Evolutionary conservation across 2,888 invertebrate genomes (phyloP).

Genomic region (Cerastis rubricosa): DNA sequence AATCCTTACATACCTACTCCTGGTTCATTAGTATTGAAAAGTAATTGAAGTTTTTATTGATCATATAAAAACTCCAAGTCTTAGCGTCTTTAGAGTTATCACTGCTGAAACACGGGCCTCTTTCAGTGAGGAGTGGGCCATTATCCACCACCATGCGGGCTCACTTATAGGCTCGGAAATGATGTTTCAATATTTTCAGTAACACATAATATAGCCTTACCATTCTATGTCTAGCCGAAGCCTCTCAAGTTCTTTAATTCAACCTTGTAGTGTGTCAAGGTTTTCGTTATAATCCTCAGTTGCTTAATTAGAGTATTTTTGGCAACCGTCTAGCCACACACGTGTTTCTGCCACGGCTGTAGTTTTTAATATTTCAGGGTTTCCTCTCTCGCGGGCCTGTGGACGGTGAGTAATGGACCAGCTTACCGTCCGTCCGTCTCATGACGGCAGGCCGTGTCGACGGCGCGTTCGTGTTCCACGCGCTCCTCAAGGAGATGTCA

Average conservation of each 20-base stretch:
- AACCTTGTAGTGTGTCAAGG: conserved; percentile 12
- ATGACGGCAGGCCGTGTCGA: too few relatives aligned
- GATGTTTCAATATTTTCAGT: neutral
- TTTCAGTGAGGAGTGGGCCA: too few relatives aligned
- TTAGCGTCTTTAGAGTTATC: too few relatives aligned
- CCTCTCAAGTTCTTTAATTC: conserved; percentile 16
- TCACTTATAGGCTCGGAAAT: neutral
- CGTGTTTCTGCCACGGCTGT: conserved; percentile 1
- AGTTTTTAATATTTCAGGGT: conserved; percentile 1
- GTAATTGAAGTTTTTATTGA: neutral
- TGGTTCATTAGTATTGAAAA: neutral
- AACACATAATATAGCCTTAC: neutral
- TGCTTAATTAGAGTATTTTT: conserved; percentile 19
- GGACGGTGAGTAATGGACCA: too few relatives aligned
- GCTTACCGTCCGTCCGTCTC: too few relatives aligned
- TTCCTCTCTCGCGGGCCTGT: too few relatives aligned
- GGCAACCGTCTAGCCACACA: neutral
- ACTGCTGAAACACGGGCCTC: too few relatives aligned
- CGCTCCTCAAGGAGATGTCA: too few relatives aligned
- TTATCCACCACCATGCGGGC: too few relatives aligned
- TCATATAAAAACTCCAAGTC: too few relatives aligned
- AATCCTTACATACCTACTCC: too few relatives aligned
- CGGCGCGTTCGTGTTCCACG: too few relatives aligned
- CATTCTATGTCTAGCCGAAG: conserved; percentile 6
- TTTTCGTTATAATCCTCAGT: neutral